Base-by-base conservation (phyloP, 2,888 invertebrate genomes). In the Scaptomyza polygonia region DNA sequence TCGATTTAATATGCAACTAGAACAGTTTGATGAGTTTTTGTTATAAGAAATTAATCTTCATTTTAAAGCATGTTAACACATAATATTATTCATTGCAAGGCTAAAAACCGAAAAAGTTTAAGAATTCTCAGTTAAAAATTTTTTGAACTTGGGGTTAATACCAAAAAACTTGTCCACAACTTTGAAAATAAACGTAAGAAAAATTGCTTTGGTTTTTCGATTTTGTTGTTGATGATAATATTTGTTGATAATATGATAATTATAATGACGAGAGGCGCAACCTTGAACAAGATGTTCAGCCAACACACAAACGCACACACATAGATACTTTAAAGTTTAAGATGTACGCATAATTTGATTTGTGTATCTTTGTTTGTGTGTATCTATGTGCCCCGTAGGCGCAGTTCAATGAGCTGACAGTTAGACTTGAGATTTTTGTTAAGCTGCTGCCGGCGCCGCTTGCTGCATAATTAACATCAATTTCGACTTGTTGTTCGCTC, bases 331-430 rank as follows among this genome's bases (percentile, higher is more conserved):
- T 14, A 8, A 7, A 36, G 8, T 8, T 14, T 7, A 14, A 14
- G 36, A 34, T 47, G 59, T 47, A 58, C 61, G 61, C 59, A 59
- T 40, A 59, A n/a, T 36, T 40, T 42, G 42, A 59, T 42, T 62
- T 14, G n/a, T 36, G 8, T 21, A 47, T 57, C 32, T 42, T 7
- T 30, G n/a, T 59, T n/a, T 29, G 27, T 36, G 8, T 34, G 12
- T 61, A 18, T 39, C 6, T 29, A 18, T 54, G 8, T 55, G 40
- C 36, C 57, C 64, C 74, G 77, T 80, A 83, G 82, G 77, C 82
- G 57, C 59, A 81, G 85, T 85, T 81, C 81, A 82, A 71, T 84
- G 85, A 79, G 80, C 85, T 61, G 52, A 73, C 54, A 63, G 81
- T 67, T 64, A 53, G 58, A 65, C 59, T 74, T 67, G 65, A 64